These are phyloP conservation scores for Tragelaphus scriptus DNA, from an alignment of 2,113 vertebrate genomes.

Conservation along the genomic window DNA sequence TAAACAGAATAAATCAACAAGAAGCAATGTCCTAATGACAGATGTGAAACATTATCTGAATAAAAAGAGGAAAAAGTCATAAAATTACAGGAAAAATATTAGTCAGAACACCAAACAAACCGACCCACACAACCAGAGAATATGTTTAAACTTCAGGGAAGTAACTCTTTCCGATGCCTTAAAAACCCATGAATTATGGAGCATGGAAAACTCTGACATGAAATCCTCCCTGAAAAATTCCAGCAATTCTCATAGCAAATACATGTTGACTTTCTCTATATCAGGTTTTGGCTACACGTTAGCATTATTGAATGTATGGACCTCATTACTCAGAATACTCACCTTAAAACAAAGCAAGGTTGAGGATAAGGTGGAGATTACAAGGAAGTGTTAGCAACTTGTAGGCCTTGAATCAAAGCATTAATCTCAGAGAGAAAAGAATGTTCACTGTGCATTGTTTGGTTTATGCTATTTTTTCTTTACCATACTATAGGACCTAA, in stretches of 20 bases:
- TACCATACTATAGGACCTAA: neutral
- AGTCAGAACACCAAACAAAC: neutral
- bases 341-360: neutral
- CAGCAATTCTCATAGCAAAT: neutral
- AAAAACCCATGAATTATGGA: neutral
- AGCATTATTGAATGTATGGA: neutral
- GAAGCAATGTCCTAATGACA: constrained; percentile 18
- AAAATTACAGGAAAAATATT: constrained; percentile 5
- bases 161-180: neutral
- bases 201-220: neutral
- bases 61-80: neutral
- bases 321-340: neutral
- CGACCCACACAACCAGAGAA: neutral
- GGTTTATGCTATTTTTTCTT: neutral
- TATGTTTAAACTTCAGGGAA: neutral
- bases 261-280: neutral
- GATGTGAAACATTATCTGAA: neutral
- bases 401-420: constrained; percentile 3
- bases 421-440: neutral
- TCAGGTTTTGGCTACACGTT: neutral
- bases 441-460: neutral
- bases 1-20: neutral
- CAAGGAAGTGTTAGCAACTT: neutral
- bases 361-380: neutral
- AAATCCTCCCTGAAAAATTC: neutral